Percentiles rank a stretch among this genome's conserved stretches.
Conservation (phyloP, 2,113 vertebrate species). For the Semnornis frantzii region DNA sequence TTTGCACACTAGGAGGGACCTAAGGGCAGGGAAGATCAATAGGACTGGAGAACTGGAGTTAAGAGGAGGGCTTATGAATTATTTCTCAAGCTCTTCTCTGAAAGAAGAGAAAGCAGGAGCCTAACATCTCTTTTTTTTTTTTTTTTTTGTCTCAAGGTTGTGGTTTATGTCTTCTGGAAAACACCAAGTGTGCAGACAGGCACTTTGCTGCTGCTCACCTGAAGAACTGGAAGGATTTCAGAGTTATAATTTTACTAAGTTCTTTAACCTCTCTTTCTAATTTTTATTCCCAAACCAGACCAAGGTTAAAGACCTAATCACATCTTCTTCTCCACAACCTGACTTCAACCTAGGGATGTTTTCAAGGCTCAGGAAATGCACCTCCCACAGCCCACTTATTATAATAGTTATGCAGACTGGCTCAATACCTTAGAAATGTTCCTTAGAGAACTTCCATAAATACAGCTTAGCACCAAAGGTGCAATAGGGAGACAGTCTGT, state of each 20-base stretch:
- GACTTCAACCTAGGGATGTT: no score
- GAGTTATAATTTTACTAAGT: not conserved
- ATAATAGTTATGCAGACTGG: no score
- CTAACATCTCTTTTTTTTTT: not conserved
- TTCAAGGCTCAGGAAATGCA: no score
- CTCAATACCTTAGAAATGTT: no score
- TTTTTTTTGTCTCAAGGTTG: not conserved
- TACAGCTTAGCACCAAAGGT: no score
- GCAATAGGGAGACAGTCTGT: no score
- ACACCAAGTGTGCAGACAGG: not conserved
- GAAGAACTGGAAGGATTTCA: not conserved
- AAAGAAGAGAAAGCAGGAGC: not conserved
- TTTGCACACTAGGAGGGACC: not conserved
- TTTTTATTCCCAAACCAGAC: no score
- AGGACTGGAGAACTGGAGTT: not conserved
- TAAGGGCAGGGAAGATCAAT: conserved; percentile 40
- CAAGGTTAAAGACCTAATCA: no score
- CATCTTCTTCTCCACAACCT: no score
- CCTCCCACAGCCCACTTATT: no score
- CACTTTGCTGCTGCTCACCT: not conserved
- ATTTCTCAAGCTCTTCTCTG: conserved; percentile 10
- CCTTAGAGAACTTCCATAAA: no score
- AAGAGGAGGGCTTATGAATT: conserved; percentile 43
- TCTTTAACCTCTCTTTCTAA: not conserved
- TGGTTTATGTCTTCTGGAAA: not conserved